Percentiles rank a stretch among this genome's conserved stretches.
Conservation (phyloP, 2,113 vertebrate species). For the Oncorhynchus mykiss region DNA sequence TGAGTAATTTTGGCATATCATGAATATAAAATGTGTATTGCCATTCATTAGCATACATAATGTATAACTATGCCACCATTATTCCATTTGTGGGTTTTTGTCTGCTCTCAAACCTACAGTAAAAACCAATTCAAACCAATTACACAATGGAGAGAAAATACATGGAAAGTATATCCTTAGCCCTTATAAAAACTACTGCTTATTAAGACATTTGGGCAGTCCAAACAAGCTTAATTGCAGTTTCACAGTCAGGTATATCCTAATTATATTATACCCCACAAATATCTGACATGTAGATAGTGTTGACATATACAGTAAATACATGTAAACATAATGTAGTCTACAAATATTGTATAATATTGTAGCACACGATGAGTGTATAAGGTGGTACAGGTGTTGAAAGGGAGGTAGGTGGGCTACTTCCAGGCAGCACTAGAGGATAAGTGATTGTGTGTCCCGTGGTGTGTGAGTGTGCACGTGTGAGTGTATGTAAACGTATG, state of each 20-base stretch:
- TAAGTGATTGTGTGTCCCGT: neutral
- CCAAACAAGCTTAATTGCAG: no score
- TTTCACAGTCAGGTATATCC: no score
- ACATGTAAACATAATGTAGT: neutral
- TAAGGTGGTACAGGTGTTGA: neutral
- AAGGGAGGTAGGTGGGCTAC: neutral
- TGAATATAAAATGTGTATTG: no score
- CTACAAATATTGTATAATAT: neutral
- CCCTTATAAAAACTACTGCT: no score
- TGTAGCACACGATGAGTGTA: no score
- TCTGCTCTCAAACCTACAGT: neutral
- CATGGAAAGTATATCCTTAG: neutral
- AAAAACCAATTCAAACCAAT: neutral
- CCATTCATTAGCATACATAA: no score
- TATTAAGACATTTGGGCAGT: no score
- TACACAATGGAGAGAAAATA: neutral
- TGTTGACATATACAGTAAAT: neutral
- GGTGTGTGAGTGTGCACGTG: slow-evolving; percentile 4
- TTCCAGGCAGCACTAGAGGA: neutral
- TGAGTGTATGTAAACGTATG: neutral
- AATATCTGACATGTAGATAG: neutral
- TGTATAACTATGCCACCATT: no score
- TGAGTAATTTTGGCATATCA: no score
- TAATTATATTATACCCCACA: no score
- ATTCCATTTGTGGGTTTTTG: neutral